A percentile compares a stretch with the other conserved stretches of the same genome.
phyloP scores from a whole-genome alignment of 2,888 invertebrate genomes.

The Drosophila mercatorum region DNA sequence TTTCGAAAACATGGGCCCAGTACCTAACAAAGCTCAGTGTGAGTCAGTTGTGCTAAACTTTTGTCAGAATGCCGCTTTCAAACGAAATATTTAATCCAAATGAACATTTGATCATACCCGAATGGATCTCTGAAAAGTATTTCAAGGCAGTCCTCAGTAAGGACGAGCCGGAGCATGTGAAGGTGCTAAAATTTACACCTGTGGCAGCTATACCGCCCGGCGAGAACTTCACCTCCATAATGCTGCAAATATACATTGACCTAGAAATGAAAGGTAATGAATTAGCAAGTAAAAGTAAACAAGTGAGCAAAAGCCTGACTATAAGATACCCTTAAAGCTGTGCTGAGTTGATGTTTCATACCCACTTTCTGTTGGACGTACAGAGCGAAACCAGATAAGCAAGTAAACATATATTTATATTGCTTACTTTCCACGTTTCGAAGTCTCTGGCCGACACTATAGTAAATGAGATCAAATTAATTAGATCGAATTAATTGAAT shows the following conservation, averaged over 20 bases:
- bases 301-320: background rate
- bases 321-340: background rate
- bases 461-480: background rate
- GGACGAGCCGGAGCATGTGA: conserved; percentile 65
- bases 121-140: conserved; percentile 73
- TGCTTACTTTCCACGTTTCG: too few species aligned
- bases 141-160: conserved; percentile 65
- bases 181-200: conserved; percentile 63
- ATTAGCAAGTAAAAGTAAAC: background rate
- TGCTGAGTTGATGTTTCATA: background rate
- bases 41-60: conserved; percentile 13
- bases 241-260: conserved; percentile 73
- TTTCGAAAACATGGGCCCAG: conserved; percentile 5
- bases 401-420: too few species aligned
- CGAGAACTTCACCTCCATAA: conserved; percentile 80
- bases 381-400: background rate
- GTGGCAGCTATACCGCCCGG: conserved; percentile 78
- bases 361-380: background rate
- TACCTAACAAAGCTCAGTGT: conserved; percentile 6
- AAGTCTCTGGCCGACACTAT: background rate
- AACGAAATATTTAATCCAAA: conserved; percentile 68
- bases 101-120: conserved; percentile 62
- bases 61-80: conserved; percentile 14
- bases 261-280: conserved; percentile 70
- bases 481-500: too few species aligned